Evolutionary conservation across 2,888 invertebrate species (phyloP), one percentile per base, ranked within the genome.

Genomic region (Pyrocoelia pectoralis): DNA sequence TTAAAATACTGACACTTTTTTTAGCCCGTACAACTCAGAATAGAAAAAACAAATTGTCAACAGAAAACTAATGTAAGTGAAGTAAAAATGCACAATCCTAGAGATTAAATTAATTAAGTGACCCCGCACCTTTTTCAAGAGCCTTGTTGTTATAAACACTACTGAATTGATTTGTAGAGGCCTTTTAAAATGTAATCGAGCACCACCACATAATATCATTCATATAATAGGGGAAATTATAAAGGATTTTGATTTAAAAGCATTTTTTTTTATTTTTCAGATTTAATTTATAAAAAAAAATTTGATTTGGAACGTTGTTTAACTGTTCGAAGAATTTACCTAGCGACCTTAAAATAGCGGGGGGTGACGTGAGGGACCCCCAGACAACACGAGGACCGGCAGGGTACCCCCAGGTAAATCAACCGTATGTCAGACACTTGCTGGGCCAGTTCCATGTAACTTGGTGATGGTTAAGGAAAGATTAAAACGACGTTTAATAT

Each of bases 401-500:
- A 72, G 73, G 73, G 73, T 73, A 73, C 64, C 68, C 46, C 71
- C 72, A 73, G 72, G 73, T 72, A 73, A 65, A 66, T 67, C 68
- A 72, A 74, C 70, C 68, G 72, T 68, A 72, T 71, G 73, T 68
- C 73, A 73, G 72, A 74, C 74, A 75, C 75, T 75, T 75, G 75
- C 73, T 70, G 71, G 73, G 71, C 71, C 66, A 63, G 71, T 73
- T 71, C 71, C 70, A 68, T 66, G 67, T 67, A 73, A 73, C 74
- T 72, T 70, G 71, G 70, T 60, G 60, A 52, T 49, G 33, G 38
- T 53, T 56, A 59, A 55, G 56, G 53, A 53, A 62, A 24, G 46
- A 50, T 56, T 28, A 51, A 48, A 51, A 29, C 56, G 13, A 12
- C 24, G 24, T 50, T 50, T 33, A 1, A 10, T 18, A 49, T 38